Conservation (phyloP, 2,888 invertebrate genomes). For the Trichogramma dendrolimi region DNA sequence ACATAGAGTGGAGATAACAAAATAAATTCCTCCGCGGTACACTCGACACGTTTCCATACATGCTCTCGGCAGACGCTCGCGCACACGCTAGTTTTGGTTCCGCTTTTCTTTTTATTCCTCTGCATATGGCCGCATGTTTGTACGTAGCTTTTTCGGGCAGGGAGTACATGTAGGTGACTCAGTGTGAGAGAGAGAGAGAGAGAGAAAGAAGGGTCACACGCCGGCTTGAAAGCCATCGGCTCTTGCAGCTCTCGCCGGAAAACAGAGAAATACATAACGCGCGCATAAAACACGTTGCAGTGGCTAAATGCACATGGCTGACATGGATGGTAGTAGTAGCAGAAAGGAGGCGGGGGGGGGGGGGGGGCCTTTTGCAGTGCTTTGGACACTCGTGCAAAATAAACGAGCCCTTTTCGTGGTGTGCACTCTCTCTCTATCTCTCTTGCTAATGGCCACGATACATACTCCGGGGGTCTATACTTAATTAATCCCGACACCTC, state of each 20-base stretch:
- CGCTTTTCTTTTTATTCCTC: conserved; percentile 3
- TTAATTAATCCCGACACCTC: conserved; percentile 31
- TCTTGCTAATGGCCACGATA: conserved; percentile 20
- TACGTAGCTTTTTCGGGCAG: conserved; percentile 9
- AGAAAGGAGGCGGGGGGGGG: neutral
- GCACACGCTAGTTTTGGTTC: neutral
- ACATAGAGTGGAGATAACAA: conserved; percentile 21
- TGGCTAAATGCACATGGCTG: conserved; percentile 21
- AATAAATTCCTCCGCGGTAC: conserved; percentile 30
- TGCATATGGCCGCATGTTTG: conserved; percentile 8
- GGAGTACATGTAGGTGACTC: too few relatives aligned
- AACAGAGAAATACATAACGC: conserved; percentile 32
- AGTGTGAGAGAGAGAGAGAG: too few relatives aligned
- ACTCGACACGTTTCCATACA: conserved; percentile 9
- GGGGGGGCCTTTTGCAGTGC: neutral
- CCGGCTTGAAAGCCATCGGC: neutral
- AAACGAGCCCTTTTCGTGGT: conserved; percentile 21
- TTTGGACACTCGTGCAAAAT: conserved; percentile 7
- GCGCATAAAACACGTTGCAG: conserved; percentile 31
- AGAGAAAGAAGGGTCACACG: neutral
- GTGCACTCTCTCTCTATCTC: neutral
- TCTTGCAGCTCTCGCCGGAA: conserved; percentile 28
- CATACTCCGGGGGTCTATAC: conserved; percentile 19
- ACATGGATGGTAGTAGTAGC: neutral
- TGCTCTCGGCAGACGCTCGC: neutral